These are phyloP conservation scores for Falco punctatus DNA, from an alignment of 2,113 vertebrate species.

Conservation along the genomic window DNA sequence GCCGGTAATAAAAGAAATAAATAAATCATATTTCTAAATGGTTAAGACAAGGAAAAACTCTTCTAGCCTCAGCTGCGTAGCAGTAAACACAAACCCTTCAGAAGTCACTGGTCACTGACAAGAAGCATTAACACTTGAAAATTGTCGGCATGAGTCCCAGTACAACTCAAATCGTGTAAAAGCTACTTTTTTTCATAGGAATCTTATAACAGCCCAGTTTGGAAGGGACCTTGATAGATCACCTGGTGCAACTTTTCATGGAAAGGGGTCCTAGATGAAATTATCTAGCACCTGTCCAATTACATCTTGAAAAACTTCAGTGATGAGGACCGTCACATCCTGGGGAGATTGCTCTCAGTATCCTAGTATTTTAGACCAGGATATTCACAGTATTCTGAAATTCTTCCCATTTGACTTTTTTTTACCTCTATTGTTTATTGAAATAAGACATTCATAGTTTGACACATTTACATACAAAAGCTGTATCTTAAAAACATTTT, in stretches of 20 bases:
- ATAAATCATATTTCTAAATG: neutral
- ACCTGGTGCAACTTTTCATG: neutral
- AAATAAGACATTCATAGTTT: neutral
- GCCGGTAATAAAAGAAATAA: neutral
- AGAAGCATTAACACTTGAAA: neutral
- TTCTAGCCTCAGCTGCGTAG: neutral
- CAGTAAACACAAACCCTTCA: neutral
- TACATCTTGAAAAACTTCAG: neutral
- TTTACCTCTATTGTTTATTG: too few species aligned
- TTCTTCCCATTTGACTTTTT: neutral
- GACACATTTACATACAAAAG: neutral
- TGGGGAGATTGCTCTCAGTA: neutral
- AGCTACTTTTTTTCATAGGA: neutral
- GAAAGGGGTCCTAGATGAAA: neutral
- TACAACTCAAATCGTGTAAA: neutral
- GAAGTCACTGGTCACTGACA: neutral
- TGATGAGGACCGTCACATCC: neutral
- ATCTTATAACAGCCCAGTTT: neutral
- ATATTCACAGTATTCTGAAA: neutral
- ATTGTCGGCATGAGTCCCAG: fast-evolving
- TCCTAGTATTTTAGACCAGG: neutral
- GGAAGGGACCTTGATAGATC: neutral
- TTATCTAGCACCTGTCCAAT: neutral
- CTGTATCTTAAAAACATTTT: neutral
- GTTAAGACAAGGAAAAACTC: neutral